A percentile compares a stretch with the other conserved stretches of the same genome.
phyloP scores from a whole-genome alignment of 2,113 vertebrate genomes.

The Opisthocomus hoazin region DNA sequence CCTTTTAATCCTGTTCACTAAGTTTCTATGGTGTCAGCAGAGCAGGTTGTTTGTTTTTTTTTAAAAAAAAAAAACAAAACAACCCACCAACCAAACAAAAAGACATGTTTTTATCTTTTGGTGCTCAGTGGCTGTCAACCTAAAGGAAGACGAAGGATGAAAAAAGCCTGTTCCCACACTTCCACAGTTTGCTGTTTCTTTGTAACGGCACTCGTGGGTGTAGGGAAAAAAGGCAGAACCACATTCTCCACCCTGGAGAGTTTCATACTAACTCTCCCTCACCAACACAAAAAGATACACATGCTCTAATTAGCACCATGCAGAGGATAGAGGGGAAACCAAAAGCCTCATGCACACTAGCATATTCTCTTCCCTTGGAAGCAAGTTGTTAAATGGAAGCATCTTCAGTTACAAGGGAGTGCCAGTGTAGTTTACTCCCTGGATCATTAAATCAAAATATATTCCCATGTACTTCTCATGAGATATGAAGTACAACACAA shows the following conservation, averaged over 20 bases:
- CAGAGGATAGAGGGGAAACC: rapidly evolving
- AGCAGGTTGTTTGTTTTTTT: too few relatives aligned
- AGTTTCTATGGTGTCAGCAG: neutral
- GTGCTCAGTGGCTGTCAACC: neutral
- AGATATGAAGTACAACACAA: neutral
- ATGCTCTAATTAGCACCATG: neutral
- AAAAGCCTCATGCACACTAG: neutral
- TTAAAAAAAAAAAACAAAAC: too few relatives aligned
- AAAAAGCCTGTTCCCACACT: neutral
- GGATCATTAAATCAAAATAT: neutral
- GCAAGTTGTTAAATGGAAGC: neutral
- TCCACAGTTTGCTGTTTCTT: neutral
- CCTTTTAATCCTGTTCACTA: neutral
- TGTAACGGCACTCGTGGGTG: neutral
- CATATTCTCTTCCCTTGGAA: neutral
- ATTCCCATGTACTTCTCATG: neutral
- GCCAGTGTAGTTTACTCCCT: neutral
- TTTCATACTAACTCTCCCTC: neutral
- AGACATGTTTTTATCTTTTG: neutral
- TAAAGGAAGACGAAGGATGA: neutral
- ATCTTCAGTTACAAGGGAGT: neutral
- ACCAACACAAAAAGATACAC: neutral
- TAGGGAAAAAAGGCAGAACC: neutral
- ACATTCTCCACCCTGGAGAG: neutral
- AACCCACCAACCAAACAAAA: neutral